A percentile compares a stretch with the other conserved stretches of the same genome.
phyloP scores from a whole-genome alignment of 2,797 vertebrate genomes.

The Tragelaphus eurycerus region DNA sequence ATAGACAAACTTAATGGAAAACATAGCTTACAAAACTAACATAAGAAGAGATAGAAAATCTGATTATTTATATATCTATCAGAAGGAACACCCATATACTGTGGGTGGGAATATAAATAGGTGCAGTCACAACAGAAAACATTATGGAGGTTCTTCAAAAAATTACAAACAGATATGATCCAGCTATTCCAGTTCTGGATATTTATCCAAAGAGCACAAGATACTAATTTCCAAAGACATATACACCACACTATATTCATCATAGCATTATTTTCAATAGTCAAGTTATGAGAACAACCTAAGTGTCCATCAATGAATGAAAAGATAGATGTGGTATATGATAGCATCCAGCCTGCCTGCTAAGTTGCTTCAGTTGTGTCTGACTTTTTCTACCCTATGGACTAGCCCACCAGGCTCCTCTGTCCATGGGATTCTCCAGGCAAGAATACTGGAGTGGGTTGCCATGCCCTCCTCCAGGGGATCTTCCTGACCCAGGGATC shows the following conservation, averaged over 20 bases:
- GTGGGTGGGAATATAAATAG: not conserved
- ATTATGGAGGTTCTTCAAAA: not conserved
- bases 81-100: not conserved
- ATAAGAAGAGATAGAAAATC: not conserved
- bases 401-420: not conserved
- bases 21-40: not conserved
- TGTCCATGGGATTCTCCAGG: not conserved
- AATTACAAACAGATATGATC: not conserved
- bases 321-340: not conserved
- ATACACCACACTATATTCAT: not conserved
- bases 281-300: not conserved
- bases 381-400: not conserved
- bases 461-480: not conserved
- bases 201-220: not conserved
- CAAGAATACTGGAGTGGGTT: not conserved
- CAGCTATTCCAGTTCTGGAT: not conserved
- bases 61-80: not conserved
- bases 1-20: not conserved
- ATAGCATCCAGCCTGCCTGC: not conserved
- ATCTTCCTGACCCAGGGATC: not conserved
- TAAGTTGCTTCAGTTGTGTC: not conserved
- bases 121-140: not conserved
- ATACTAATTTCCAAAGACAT: not conserved
- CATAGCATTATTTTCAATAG: not conserved
- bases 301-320: not conserved